Conservation (phyloP, 2,888 invertebrate species). For the Erebia epiphron region DNA sequence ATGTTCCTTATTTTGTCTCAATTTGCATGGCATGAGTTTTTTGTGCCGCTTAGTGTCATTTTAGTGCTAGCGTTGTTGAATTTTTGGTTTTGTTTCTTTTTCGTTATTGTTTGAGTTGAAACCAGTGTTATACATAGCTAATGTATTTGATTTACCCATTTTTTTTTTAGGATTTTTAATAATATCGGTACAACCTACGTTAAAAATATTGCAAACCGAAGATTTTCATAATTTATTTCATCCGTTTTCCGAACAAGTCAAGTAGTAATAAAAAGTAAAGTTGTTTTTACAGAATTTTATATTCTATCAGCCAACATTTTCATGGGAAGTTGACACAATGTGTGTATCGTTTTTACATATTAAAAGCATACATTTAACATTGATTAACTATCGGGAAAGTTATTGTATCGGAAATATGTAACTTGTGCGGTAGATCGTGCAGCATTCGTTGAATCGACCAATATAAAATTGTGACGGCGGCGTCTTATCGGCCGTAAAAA, state of each 20-base stretch:
- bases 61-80: slow-evolving; percentile 62
- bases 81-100: slow-evolving; percentile 41
- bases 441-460: slow-evolving; percentile 51
- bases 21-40: slow-evolving; percentile 77
- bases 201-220: not conserved
- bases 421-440: slow-evolving; percentile 31
- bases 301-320: slow-evolving; percentile 3
- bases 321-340: slow-evolving; percentile 44
- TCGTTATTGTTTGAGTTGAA: slow-evolving; percentile 6
- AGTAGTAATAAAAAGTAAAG: not conserved
- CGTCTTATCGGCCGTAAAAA: slow-evolving; percentile 37
- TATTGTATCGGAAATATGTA: slow-evolving; percentile 19
- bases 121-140: not conserved
- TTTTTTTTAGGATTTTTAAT: not conserved
- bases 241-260: not conserved
- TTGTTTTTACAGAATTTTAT: slow-evolving; percentile 1
- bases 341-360: slow-evolving; percentile 3
- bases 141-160: not conserved
- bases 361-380: slow-evolving; percentile 10
- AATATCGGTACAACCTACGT: not conserved
- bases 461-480: slow-evolving; percentile 32
- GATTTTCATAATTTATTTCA: not conserved
- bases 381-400: slow-evolving; percentile 16
- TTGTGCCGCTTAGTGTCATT: slow-evolving; percentile 61
- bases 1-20: slow-evolving; percentile 45